Evolutionary conservation across 2,888 invertebrate genomes (phyloP), one percentile per base, ranked within the genome.

Genomic region (Lithophane ornitopus): DNA sequence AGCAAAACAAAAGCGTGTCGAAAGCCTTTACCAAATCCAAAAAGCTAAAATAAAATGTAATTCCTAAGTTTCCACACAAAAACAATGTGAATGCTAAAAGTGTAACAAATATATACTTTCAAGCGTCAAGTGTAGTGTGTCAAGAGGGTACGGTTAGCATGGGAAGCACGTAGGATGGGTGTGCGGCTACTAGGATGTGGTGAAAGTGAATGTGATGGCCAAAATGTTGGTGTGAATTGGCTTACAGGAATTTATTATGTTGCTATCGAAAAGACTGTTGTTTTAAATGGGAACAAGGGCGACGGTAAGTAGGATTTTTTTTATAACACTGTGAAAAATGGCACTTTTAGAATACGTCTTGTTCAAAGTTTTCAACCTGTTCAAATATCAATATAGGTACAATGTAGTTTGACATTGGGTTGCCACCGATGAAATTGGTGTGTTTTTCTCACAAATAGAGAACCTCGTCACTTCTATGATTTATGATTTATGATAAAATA

Each of bases 101-200:
- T 87, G 85, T 88, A 82, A 87, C 89, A 80, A 75, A 75, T 74
- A 67, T 59, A 65, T 85, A 93, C 94, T 94, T 94, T 94, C 94
- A 85, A 88, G 92, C 93, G 90, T 93, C 93, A 93, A 92, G 91
- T 89, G 86, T 85, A 93, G 92, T 94, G 89, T 92, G 95, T 94
- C 92, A 95, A 81, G 89, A 89, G 94, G 94, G 89, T 93, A 87
- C 80, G 81, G 88, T 95, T 91, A 88, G 87, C 89, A 94, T 90
- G 91, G 85, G 87, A 87, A 86, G 90, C 95, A 94, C 95, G 95
- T 94, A 91, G 85, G 63, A 89, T 90, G 87, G 90, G 87, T 80
- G 85, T 66, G 59, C 72, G 68, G 72, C 74, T 83, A 85, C 85
- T 87, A 89, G 89, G 88, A 89, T 86, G 85, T 82, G 89, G 93